Conservation (phyloP, 2,888 invertebrate genomes). For the Magallana nippona region DNA sequence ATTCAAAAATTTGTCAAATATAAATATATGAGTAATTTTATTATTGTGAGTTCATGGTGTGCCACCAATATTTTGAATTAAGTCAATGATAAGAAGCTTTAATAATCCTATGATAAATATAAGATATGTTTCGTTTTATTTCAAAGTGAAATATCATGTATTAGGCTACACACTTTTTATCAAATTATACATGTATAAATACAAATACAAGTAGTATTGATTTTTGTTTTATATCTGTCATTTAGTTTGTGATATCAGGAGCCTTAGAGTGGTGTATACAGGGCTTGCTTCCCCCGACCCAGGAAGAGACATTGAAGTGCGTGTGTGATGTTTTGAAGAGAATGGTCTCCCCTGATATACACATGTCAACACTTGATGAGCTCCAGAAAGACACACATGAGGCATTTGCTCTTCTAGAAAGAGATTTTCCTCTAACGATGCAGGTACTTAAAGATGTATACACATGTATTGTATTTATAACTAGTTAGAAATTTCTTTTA, state of each 20-base stretch:
- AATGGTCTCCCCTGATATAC: conserved; percentile 7
- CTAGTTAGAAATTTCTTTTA: too few species aligned
- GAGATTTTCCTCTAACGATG: conserved; percentile 44
- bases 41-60: too few species aligned
- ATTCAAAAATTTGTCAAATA: too few species aligned
- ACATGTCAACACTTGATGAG: neutral
- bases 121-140: too few species aligned
- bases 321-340: conserved; percentile 33
- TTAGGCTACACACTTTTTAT: too few species aligned
- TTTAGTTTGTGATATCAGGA: conserved; percentile 31
- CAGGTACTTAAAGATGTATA: neutral
- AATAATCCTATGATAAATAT: too few species aligned
- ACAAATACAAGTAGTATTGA: neutral
- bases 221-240: neutral
- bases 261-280: conserved; percentile 23
- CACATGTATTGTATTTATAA: neutral
- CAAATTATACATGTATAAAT: neutral
- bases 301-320: conserved; percentile 35
- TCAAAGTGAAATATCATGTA: too few species aligned
- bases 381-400: conserved; percentile 18
- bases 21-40: too few species aligned
- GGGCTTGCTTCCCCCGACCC: neutral
- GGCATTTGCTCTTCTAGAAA: conserved; percentile 36
- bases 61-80: too few species aligned
- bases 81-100: too few species aligned